Conservation (phyloP, 2,113 vertebrate genomes). For the Petroica traversi region DNA sequence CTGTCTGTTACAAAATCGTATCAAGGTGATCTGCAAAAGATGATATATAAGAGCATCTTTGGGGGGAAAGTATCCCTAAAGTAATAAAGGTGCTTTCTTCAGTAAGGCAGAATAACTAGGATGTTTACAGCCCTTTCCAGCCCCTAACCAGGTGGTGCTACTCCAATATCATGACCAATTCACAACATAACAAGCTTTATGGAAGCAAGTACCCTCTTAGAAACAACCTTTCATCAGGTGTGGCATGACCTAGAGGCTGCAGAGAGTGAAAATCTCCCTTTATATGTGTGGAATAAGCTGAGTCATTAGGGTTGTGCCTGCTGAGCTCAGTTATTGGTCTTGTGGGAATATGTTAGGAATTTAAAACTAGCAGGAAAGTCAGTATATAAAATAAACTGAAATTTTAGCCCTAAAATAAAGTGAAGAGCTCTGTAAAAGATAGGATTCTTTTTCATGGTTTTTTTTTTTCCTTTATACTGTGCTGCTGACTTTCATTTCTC, state of each 20-base stretch:
- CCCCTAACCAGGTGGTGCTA: neutral
- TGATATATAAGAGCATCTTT: neutral
- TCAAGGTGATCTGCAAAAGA: neutral
- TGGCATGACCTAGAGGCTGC: neutral
- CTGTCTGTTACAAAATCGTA: neutral
- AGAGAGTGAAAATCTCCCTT: neutral
- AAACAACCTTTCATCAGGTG: neutral
- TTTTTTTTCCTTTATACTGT: neutral
- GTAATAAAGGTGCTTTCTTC: neutral
- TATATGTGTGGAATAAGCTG: neutral
- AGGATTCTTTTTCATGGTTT: neutral
- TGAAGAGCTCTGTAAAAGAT: neutral
- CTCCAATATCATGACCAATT: neutral
- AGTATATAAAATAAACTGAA: constrained; percentile 9
- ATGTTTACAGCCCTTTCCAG: neutral
- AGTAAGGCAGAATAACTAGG: neutral
- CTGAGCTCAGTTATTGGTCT: neutral
- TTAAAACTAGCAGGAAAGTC: neutral
- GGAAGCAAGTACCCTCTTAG: neutral
- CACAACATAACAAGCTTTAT: neutral
- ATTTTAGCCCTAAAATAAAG: constrained; percentile 21
- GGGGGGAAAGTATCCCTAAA: neutral
- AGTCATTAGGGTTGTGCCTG: neutral
- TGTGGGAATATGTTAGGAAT: neutral
- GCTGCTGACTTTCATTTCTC: constrained; percentile 13